A percentile compares a stretch with the other conserved stretches of the same genome.
Conservation (phyloP, 92 coral and sea anemone species). For the Micromussa lordhowensis region DNA sequence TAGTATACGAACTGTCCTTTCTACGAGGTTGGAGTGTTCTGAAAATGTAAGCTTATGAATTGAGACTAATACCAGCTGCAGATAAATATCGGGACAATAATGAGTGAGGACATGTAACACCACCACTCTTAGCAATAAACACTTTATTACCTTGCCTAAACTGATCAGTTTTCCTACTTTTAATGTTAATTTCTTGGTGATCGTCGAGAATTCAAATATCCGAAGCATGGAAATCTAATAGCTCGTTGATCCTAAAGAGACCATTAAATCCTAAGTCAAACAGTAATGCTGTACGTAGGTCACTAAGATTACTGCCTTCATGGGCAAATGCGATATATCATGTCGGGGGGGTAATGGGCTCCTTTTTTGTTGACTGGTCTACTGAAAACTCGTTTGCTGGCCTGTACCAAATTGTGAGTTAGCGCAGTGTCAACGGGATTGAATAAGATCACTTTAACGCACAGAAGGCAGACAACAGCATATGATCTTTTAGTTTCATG, state of each 20-base stretch:
- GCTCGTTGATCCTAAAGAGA: conserved; percentile 48
- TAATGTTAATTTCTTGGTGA: conserved; percentile 39
- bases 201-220: conserved; percentile 34
- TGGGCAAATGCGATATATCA: conserved; percentile 36
- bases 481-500: conserved; percentile 46
- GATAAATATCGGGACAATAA: conserved; percentile 41
- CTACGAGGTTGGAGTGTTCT: conserved; percentile 17
- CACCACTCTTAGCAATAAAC: conserved; percentile 53
- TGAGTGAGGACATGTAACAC: conserved; percentile 47
- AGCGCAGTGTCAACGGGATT: conserved; percentile 38
- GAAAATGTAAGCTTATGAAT: conserved; percentile 22
- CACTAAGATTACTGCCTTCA: too few relatives aligned
- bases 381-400: conserved; percentile 37
- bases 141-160: conserved; percentile 52
- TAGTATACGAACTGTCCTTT: conserved; percentile 21
- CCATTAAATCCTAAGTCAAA: conserved; percentile 54
- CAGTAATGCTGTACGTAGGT: conserved; percentile 54
- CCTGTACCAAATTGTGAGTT: conserved; percentile 30
- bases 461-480: conserved; percentile 39
- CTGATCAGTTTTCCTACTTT: conserved; percentile 52
- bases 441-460: conserved; percentile 25
- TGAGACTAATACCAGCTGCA: conserved; percentile 18
- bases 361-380: conserved; percentile 41
- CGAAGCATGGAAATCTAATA: conserved; percentile 43
- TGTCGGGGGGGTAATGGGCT: conserved; percentile 44